Evolutionary conservation across 2,797 vertebrate species (phyloP).

Genomic region (Coccyzus lansbergi): DNA sequence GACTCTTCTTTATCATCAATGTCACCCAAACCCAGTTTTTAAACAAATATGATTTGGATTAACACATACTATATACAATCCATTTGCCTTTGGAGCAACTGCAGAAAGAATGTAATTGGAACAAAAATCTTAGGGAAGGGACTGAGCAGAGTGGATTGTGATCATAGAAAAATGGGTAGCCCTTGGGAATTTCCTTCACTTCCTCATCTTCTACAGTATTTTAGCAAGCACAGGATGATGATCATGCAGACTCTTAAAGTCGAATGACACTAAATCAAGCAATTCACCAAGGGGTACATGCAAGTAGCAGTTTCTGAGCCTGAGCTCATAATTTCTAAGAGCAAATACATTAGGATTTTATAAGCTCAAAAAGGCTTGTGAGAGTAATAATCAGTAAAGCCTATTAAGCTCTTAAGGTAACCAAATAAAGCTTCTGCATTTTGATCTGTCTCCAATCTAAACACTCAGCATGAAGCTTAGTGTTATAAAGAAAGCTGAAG

Average conservation of each 20-base stretch:
- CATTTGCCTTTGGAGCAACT: not conserved
- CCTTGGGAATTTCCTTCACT: not conserved
- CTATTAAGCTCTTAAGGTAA: constrained; percentile 68
- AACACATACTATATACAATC: not conserved
- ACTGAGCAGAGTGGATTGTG: not conserved
- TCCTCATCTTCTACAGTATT: not conserved
- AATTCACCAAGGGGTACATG: not conserved
- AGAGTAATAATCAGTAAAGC: constrained; percentile 69
- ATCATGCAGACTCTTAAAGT: not conserved
- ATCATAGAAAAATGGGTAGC: not conserved
- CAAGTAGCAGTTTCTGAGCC: constrained; percentile 17
- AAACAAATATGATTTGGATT: not conserved
- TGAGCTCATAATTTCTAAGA: constrained; percentile 41
- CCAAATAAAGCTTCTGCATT: constrained; percentile 67
- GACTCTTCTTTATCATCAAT: not conserved
- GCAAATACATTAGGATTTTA: constrained; percentile 44
- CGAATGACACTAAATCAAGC: not conserved
- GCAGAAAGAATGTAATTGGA: not conserved
- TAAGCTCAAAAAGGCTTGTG: constrained; percentile 53
- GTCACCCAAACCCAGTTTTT: not conserved
- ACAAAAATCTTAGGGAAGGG: not conserved
- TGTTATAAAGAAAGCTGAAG: not conserved
- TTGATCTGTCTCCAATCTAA: constrained; percentile 53
- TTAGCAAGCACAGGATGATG: not conserved
- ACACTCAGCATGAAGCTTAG: not conserved